Evolutionary conservation across 2,888 invertebrate genomes (phyloP).

Genomic region (Megamerina dolium): DNA sequence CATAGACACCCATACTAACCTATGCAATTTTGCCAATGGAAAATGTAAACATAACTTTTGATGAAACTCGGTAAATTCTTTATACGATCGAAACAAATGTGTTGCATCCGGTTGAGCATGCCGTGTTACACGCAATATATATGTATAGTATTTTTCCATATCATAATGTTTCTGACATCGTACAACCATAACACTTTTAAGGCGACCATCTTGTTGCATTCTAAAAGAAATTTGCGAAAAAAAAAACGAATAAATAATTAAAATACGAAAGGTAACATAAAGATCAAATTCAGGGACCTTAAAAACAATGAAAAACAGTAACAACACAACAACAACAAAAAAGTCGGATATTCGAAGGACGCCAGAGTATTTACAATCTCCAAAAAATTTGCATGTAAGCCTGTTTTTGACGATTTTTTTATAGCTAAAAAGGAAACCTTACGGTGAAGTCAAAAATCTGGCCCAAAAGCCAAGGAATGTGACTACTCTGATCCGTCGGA

Average conservation of each 20-base stretch:
- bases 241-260: not conserved
- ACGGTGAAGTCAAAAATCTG: too few species aligned
- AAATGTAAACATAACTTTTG: slow-evolving; percentile 89
- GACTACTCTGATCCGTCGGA: too few species aligned
- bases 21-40: slow-evolving; percentile 83
- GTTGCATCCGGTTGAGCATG: slow-evolving; percentile 80
- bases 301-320: not conserved
- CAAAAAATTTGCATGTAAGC: too few species aligned
- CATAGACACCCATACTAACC: slow-evolving; percentile 54
- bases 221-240: slow-evolving; percentile 48
- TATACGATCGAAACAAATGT: slow-evolving; percentile 88
- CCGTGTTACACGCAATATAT: slow-evolving; percentile 75
- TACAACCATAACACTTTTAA: slow-evolving; percentile 77
- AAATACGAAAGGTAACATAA: not conserved
- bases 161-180: slow-evolving; percentile 93
- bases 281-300: not conserved
- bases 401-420: too few species aligned
- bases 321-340: too few species aligned
- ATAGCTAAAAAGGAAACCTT: too few species aligned
- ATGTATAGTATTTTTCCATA: slow-evolving; percentile 97
- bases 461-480: too few species aligned
- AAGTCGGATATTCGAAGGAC: too few species aligned
- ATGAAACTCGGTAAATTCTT: slow-evolving; percentile 94
- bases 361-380: too few species aligned
- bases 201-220: slow-evolving; percentile 81